phyloP scores from a whole-genome alignment of 2,113 vertebrate species.

The Grus americana region DNA sequence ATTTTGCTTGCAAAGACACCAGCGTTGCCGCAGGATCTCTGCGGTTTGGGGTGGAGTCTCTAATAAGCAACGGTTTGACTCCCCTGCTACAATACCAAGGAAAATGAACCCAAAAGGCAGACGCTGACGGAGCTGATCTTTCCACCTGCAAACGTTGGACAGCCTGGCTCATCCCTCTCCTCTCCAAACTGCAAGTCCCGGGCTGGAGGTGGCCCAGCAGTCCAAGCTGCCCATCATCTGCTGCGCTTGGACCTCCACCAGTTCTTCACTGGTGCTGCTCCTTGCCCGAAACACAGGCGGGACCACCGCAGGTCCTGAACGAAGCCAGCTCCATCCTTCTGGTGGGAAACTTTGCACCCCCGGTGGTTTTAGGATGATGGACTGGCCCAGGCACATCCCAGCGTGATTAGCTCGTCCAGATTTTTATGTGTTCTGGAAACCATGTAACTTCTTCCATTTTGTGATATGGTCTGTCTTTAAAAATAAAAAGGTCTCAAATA shows the following conservation, averaged over 20 bases:
- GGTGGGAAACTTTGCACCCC: background rate
- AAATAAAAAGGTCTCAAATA: background rate
- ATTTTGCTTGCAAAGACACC: background rate
- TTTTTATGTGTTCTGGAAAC: background rate
- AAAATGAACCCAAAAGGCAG: background rate
- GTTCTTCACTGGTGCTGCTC: background rate
- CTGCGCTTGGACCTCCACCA: background rate
- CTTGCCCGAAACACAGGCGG: background rate
- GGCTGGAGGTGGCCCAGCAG: background rate
- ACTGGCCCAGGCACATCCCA: background rate
- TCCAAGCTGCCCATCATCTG: background rate
- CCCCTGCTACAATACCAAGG: too few relatives aligned
- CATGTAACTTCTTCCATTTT: background rate
- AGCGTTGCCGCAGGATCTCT: rapidly evolving
- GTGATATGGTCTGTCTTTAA: background rate
- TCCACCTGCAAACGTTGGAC: background rate
- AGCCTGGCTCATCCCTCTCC: background rate
- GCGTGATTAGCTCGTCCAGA: background rate
- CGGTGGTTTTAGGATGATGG: background rate
- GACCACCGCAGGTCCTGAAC: background rate
- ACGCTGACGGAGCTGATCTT: background rate
- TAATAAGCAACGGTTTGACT: background rate
- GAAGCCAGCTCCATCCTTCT: background rate
- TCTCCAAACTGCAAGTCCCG: background rate
- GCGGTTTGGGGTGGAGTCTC: background rate